Conservation (phyloP, 2,888 invertebrate species). For the Erebia epiphron region DNA sequence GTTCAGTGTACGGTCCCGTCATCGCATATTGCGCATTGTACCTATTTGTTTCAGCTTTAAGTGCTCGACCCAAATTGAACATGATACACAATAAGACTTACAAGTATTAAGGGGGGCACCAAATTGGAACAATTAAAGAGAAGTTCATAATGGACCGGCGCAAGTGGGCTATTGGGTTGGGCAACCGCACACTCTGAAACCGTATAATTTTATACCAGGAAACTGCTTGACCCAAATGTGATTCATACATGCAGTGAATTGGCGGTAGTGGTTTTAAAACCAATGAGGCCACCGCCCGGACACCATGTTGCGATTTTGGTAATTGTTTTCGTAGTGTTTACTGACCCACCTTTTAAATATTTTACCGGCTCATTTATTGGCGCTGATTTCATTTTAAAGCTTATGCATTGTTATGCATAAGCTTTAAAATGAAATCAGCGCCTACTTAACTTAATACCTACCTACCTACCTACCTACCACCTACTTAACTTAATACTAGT, state of each 20-base stretch:
- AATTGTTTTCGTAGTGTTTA: constrained; percentile 29
- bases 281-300: constrained; percentile 36
- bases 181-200: constrained; percentile 10
- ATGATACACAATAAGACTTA: not conserved
- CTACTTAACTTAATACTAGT: no score
- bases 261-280: constrained; percentile 21
- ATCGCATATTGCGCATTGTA: no score
- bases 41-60: not conserved
- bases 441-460: no score
- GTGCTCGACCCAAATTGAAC: constrained; percentile 2
- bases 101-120: not conserved
- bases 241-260: constrained; percentile 15
- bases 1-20: no score
- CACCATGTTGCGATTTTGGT: constrained; percentile 31
- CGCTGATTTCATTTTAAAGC: not conserved
- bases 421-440: no score
- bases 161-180: constrained; percentile 7
- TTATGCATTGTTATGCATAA: not conserved
- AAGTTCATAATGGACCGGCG: constrained; percentile 10
- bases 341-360: constrained; percentile 28
- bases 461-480: no score
- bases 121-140: constrained; percentile 10
- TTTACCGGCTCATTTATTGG: constrained; percentile 6
- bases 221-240: constrained; percentile 30
- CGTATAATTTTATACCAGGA: constrained; percentile 14